Conservation (phyloP, 2,113 vertebrate species). For the Vicugna pacos region DNA sequence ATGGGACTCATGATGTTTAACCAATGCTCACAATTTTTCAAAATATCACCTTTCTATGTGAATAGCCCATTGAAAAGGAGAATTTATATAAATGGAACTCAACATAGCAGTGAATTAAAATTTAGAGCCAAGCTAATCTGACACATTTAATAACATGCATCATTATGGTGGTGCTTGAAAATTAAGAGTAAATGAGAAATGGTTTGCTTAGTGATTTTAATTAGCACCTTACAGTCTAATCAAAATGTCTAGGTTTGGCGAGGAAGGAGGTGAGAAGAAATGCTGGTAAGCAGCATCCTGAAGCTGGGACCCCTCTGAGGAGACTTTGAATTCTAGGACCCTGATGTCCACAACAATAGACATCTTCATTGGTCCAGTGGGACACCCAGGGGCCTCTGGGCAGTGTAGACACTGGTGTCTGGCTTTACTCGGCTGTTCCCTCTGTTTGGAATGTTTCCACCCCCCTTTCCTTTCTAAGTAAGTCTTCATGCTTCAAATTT, state of each 20-base stretch:
- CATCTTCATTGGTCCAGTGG: not conserved
- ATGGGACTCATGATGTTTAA: not conserved
- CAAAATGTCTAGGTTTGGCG: not conserved
- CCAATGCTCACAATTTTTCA: not conserved
- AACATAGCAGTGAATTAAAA: slow-evolving; percentile 55
- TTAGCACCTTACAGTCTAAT: slow-evolving; percentile 68
- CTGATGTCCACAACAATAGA: not conserved
- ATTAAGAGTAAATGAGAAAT: not conserved
- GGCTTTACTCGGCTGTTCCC: not conserved
- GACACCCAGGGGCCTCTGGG: not conserved
- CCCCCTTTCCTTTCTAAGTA: not conserved
- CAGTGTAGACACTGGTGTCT: not conserved
- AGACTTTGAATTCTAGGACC: not conserved
- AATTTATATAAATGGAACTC: not conserved
- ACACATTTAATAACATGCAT: slow-evolving; percentile 43
- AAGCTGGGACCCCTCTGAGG: not conserved
- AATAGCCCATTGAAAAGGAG: not conserved
- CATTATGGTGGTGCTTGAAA: slow-evolving; percentile 36
- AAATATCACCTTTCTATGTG: slow-evolving; percentile 6
- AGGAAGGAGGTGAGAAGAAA: not conserved
- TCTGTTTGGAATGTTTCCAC: not conserved
- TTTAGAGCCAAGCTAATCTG: slow-evolving; percentile 62
- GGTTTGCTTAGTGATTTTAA: slow-evolving; percentile 47
- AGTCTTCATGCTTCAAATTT: slow-evolving; percentile 9
- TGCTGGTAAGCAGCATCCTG: not conserved